Percentiles rank a stretch among this genome's conserved stretches.
These are phyloP conservation scores for Amphiura filiformis DNA, from an alignment of 35 echinoderm and acorn worm species.

Conservation along the genomic window DNA sequence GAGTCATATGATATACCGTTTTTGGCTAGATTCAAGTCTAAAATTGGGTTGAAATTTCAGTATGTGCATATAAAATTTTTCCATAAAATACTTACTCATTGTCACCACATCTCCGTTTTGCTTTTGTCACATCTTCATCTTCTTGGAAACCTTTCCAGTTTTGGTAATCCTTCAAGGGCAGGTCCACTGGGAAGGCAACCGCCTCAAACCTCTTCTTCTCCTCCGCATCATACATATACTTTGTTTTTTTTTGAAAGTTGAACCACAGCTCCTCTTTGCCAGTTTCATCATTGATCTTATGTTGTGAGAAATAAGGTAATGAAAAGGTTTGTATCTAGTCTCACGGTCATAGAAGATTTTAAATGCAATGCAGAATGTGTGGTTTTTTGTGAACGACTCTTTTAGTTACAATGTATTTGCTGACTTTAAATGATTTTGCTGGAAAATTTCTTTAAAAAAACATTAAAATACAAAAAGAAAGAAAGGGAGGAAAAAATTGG, in stretches of 20 bases:
- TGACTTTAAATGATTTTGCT: not conserved
- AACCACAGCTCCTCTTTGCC: conserved; percentile 56
- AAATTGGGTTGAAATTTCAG: too few species aligned
- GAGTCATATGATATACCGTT: too few species aligned
- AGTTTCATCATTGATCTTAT: not conserved
- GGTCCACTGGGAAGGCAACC: conserved; percentile 73
- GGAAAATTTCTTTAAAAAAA: not conserved
- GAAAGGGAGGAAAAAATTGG: too few species aligned
- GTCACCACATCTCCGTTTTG: conserved; percentile 73
- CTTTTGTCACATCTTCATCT: conserved; percentile 53
- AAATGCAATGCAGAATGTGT: too few species aligned
- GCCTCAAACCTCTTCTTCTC: conserved; percentile 92
- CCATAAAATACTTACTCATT: conserved; percentile 70
- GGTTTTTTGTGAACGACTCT: too few species aligned
- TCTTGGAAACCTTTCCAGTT: conserved; percentile 87
- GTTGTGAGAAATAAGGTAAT: not conserved
- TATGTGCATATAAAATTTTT: too few species aligned
- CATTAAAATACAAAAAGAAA: too few species aligned
- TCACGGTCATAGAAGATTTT: not conserved
- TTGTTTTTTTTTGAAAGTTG: conserved; percentile 81
- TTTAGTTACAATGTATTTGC: too few species aligned
- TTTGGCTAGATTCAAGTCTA: too few species aligned
- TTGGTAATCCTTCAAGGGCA: conserved; percentile 64
- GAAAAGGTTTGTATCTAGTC: not conserved
- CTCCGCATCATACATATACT: conserved; percentile 92